phyloP scores from a whole-genome alignment of 2,797 vertebrate species.

The Syngnathus acus region DNA sequence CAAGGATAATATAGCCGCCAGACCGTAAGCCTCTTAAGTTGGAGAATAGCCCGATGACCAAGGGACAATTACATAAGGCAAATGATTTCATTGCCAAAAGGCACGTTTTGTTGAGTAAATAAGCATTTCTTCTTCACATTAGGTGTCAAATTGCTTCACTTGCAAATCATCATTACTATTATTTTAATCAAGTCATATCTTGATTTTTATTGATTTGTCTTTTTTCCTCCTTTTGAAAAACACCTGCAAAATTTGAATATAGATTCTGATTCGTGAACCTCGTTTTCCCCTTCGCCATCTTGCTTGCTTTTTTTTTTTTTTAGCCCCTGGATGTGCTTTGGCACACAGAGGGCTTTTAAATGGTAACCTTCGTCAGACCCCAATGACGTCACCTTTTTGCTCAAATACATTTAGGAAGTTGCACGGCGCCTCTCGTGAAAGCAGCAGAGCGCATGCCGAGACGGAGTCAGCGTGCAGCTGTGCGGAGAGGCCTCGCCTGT shows the following conservation, averaged over 20 bases:
- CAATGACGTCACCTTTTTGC: not conserved
- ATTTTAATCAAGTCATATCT: no score
- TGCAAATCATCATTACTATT: no score
- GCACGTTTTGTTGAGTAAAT: not conserved
- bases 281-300: no score
- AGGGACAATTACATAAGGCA: not conserved
- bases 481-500: not conserved
- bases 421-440: not conserved
- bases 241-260: no score
- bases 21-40: conserved; percentile 1
- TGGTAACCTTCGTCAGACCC: not conserved
- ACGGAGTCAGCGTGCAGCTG: not conserved
- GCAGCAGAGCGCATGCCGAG: not conserved
- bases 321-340: not conserved
- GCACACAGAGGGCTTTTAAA: not conserved
- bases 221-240: no score
- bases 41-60: conserved; percentile 1
- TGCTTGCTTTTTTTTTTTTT: no score
- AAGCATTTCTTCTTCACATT: not conserved
- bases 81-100: not conserved
- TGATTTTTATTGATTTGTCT: no score
- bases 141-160: not conserved
- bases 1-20: conserved; percentile 1
- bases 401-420: not conserved
- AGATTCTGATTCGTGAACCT: no score